Base-by-base conservation (phyloP, 2,888 invertebrate genomes). In the Aplocera efformata region DNA sequence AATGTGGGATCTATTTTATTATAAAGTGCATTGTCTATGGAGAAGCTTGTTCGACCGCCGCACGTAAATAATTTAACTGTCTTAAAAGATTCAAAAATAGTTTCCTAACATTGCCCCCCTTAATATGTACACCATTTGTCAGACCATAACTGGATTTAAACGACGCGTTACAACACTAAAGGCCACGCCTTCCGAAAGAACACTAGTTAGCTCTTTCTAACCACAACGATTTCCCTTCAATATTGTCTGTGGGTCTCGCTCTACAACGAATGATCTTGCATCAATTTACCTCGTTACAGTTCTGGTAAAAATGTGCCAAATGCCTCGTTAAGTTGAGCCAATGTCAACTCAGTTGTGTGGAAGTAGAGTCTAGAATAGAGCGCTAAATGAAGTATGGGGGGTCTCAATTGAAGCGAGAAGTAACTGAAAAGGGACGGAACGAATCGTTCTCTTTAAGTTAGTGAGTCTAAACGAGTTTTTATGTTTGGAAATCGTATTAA, bases 11-110 rank as follows among this genome's bases (percentile, higher is more conserved):
- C 81, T 85, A 84, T 85, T 84, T 85, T 86, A 85, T 86, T 85
- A 86, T 86, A 86, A 88, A 86, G 77, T 83, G 83, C 85, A 86
- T 86, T 85, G 86, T 85, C 85, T 81, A 73, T 71, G 64, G 73
- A 77, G 70, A 70, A 79, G 79, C 71, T 66, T 75, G 79, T 78
- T 74, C 74, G 76, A 78, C 84, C 82, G 63, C 72, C 69, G 72
- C 74, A 79, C 79, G 75, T 88, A 88, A 88, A 88, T 86, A 86
- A 86, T 88, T 86, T 85, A 88, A 83, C 82, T 83, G 85, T 88
- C 86, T 88, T 88, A 88, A 88, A 88, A 88, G 86, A 88, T 88
- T 88, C 88, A 88, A 88, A 88, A 88, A 88, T 88, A 88, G 88
- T 88, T 84, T 86, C 77, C 85, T 85, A 83, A 85, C 86, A 83